phyloP scores from a whole-genome alignment of 2,888 invertebrate genomes.

The Crioceris asparagi region DNA sequence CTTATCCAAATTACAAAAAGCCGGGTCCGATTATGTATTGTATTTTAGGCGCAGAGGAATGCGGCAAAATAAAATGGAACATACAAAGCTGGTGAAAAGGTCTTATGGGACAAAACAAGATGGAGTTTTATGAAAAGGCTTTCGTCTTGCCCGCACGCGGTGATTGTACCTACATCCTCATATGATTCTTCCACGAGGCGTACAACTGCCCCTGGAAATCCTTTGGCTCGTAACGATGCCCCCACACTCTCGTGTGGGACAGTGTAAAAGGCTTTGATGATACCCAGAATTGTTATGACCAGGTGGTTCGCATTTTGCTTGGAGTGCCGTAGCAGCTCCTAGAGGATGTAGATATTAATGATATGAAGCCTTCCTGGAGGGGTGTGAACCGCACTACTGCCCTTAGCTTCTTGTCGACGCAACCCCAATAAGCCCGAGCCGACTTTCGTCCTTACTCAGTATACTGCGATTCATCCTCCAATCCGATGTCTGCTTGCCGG shows the following conservation, averaged over 20 bases:
- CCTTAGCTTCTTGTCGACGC: conserved; percentile 23
- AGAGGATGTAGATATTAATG: conserved; percentile 26
- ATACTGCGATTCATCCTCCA: conserved; percentile 29
- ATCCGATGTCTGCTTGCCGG: conserved; percentile 16
- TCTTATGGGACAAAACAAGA: too few species aligned
- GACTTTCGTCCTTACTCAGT: conserved; percentile 27
- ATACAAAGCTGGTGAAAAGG: too few species aligned
- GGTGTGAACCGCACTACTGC: conserved; percentile 10
- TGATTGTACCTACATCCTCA: conserved; percentile 22
- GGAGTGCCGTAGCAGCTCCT: conserved; percentile 22
- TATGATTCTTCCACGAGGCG: conserved; percentile 27
- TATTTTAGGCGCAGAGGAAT: too few species aligned
- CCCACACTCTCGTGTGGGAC: conserved; percentile 22
- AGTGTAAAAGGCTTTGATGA: conserved; percentile 37
- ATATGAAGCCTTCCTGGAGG: conserved; percentile 28
- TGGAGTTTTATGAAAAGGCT: conserved; percentile 21
- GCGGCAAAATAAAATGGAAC: too few species aligned
- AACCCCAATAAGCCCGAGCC: conserved; percentile 24
- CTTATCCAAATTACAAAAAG: too few species aligned
- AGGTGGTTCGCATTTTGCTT: conserved; percentile 23
- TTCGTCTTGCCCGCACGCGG: conserved; percentile 18
- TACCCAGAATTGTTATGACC: conserved; percentile 34
- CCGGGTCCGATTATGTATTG: too few species aligned
- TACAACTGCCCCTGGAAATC: conserved; percentile 26
- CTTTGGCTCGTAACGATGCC: conserved; percentile 26